A percentile compares a stretch with the other conserved stretches of the same genome.
These are phyloP conservation scores for Zoanthus solanderi DNA, from an alignment of 92 coral and sea anemone genomes.

Conservation along the genomic window DNA sequence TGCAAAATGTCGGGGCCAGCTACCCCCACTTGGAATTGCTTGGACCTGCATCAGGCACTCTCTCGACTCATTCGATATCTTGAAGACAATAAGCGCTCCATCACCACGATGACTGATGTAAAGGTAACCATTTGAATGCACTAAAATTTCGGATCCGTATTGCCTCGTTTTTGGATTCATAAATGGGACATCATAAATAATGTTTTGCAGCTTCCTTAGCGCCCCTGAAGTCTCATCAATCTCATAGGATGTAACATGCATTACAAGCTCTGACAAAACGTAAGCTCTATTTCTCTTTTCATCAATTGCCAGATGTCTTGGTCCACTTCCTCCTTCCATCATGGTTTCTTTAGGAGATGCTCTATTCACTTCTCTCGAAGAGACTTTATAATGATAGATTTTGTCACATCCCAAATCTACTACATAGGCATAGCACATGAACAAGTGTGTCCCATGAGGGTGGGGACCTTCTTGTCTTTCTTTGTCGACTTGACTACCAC, in stretches of 20 bases:
- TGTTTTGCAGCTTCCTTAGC: constrained; percentile 5
- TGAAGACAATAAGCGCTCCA: constrained; percentile 25
- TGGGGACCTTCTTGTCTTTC: constrained; percentile 25
- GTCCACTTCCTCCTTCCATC: constrained; percentile 33
- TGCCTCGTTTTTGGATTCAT: neutral
- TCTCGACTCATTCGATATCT: neutral
- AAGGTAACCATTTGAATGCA: constrained; percentile 18
- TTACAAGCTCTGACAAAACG: constrained; percentile 34
- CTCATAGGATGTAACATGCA: constrained; percentile 24
- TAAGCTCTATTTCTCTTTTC: constrained; percentile 22
- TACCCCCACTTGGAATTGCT: constrained; percentile 1
- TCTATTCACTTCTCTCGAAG: neutral
- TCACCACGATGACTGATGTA: constrained; percentile 29
- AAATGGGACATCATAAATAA: constrained; percentile 21
- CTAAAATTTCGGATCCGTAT: constrained; percentile 17
- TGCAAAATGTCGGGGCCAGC: constrained; percentile 24
- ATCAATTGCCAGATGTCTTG: constrained; percentile 34
- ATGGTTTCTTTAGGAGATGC: constrained; percentile 5
- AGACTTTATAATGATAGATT: constrained; percentile 21
- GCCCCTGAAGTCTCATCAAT: constrained; percentile 15
- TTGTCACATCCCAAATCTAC: constrained; percentile 37
- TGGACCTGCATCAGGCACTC: constrained; percentile 10
- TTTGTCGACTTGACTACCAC: constrained; percentile 32
- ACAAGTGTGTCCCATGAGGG: constrained; percentile 31
- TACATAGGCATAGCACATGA: constrained; percentile 27